phyloP scores from a whole-genome alignment of 2,888 invertebrate species.

The Lottia gigantea region DNA sequence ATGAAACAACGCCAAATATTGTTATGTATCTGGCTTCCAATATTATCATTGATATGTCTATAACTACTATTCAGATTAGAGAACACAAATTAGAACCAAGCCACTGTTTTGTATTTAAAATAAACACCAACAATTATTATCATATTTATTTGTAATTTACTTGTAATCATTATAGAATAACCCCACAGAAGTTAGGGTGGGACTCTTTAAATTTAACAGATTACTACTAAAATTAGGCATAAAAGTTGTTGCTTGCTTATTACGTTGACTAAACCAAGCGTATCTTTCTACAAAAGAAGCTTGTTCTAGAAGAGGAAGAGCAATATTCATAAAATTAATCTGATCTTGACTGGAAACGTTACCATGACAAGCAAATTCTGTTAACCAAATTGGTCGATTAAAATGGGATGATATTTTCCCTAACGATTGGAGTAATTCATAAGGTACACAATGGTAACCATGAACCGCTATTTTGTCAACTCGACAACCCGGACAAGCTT shows the following conservation, averaged over 20 bases:
- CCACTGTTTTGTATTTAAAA: too few species aligned
- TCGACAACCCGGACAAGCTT: slow-evolving; percentile 9
- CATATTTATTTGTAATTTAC: not conserved
- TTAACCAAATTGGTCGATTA: slow-evolving; percentile 28
- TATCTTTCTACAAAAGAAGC: slow-evolving; percentile 28
- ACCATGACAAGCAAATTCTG: slow-evolving; percentile 28
- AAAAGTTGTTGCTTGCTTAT: not conserved
- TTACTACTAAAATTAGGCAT: slow-evolving; percentile 9
- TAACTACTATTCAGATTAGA: too few species aligned
- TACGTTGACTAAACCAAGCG: slow-evolving; percentile 26
- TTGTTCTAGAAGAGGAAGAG: slow-evolving; percentile 27
- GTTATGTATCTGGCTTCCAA: too few species aligned
- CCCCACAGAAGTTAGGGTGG: slow-evolving; percentile 34
- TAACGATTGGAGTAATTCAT: slow-evolving; percentile 10
- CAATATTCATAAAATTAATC: slow-evolving; percentile 22
- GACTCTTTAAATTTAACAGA: slow-evolving; percentile 30
- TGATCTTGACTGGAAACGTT: slow-evolving; percentile 11
- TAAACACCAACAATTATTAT: too few species aligned
- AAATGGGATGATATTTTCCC: slow-evolving; percentile 19
- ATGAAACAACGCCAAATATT: too few species aligned
- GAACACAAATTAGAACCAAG: too few species aligned
- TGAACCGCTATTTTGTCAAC: slow-evolving; percentile 15
- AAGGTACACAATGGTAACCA: slow-evolving; percentile 10
- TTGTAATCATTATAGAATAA: slow-evolving; percentile 31
- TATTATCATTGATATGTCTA: too few species aligned